phyloP scores from a whole-genome alignment of 2,888 invertebrate species.

The Colletes collaris region DNA sequence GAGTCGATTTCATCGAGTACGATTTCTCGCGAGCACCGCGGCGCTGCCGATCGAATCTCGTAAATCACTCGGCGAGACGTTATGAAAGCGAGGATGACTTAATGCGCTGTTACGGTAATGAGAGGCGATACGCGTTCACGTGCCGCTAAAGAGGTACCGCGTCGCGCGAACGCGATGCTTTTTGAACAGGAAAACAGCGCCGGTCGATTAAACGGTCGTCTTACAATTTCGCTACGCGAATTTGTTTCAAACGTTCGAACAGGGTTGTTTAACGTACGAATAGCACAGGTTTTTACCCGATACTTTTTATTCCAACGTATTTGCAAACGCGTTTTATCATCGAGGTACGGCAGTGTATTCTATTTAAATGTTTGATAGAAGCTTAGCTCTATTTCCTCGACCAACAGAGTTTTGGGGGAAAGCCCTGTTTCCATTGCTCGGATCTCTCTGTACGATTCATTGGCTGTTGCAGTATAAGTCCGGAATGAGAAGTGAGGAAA shows the following conservation, averaged over 20 bases:
- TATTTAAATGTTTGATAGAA: too few species aligned
- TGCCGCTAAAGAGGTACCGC: neutral
- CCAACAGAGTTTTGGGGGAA: too few species aligned
- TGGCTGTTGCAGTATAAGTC: too few species aligned
- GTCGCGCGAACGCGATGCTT: conserved; percentile 1
- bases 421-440: too few species aligned
- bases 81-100: conserved; percentile 44
- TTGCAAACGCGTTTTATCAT: too few species aligned
- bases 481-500: neutral
- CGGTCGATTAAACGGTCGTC: too few species aligned
- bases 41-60: conserved; percentile 42
- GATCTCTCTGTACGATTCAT: too few species aligned
- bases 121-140: conserved; percentile 31
- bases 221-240: neutral
- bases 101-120: conserved; percentile 46
- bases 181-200: neutral
- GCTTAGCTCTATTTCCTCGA: too few species aligned
- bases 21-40: conserved; percentile 9
- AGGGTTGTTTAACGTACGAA: neutral
- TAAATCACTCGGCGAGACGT: conserved; percentile 51
- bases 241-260: neutral
- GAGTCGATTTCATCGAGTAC: conserved; percentile 37
- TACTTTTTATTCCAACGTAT: neutral
- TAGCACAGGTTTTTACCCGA: too few species aligned
- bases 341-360: too few species aligned